A percentile compares a stretch with the other conserved stretches of the same genome.
Evolutionary conservation across 2,888 invertebrate genomes (phyloP).

Genomic region (Pollenia griseotomentosa): DNA sequence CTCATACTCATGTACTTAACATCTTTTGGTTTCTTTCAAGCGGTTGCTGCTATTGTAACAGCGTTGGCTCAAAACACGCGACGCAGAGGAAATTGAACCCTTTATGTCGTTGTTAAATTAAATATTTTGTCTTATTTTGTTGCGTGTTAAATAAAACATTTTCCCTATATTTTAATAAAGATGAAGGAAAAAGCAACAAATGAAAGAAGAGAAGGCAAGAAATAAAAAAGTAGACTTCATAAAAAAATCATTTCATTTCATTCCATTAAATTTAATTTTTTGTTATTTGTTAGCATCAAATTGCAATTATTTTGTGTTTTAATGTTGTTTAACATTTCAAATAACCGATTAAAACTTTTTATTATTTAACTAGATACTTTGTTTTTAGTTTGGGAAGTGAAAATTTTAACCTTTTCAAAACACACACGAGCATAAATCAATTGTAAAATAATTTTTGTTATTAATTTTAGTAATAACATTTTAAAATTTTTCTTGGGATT

Average conservation of each 20-base stretch:
- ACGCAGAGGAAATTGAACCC: slow-evolving; percentile 65
- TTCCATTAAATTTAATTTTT: slow-evolving; percentile 42
- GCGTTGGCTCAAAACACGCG: slow-evolving; percentile 51
- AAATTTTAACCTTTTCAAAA: not conserved
- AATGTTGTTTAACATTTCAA: slow-evolving; percentile 1
- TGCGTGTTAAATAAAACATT: slow-evolving; percentile 64
- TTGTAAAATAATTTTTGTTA: not conserved
- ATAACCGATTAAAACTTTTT: slow-evolving; percentile 15
- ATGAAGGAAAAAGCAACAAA: slow-evolving; percentile 7
- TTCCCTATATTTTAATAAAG: slow-evolving; percentile 32
- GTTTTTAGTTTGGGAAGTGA: not conserved
- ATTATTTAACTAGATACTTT: not conserved
- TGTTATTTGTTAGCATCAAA: slow-evolving; percentile 51
- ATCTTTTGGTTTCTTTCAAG: slow-evolving; percentile 24
- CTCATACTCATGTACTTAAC: slow-evolving; percentile 45
- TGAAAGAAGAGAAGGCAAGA: not conserved
- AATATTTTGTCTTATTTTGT: slow-evolving; percentile 63
- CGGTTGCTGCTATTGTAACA: slow-evolving; percentile 20
- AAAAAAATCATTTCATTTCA: slow-evolving; percentile 18
- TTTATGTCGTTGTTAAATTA: slow-evolving; percentile 50
- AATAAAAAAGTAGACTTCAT: slow-evolving; percentile 13
- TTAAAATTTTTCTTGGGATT: too few species aligned
- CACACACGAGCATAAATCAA: not conserved
- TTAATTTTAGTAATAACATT: too few species aligned
- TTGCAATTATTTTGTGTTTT: slow-evolving; percentile 41